Evolutionary conservation across 2,888 invertebrate species (phyloP).

Genomic region (Tinea semifulvella): DNA sequence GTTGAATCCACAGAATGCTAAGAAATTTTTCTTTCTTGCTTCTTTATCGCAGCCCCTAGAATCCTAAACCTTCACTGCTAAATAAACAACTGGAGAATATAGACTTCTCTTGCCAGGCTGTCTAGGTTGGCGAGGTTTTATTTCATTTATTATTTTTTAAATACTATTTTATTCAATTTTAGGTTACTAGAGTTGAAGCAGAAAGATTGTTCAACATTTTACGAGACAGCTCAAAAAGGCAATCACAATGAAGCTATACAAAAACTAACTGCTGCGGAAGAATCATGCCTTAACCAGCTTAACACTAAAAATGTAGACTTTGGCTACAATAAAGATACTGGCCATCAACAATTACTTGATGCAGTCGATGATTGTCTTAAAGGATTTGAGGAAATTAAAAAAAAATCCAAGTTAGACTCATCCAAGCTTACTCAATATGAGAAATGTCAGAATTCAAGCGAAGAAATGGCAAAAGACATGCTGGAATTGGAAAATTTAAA

Average conservation of each 20-base stretch:
- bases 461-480: slow-evolving; percentile 33
- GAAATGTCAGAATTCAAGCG: slow-evolving; percentile 27
- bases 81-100: no score
- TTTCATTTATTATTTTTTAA: no score
- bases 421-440: slow-evolving; percentile 40
- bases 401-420: slow-evolving; percentile 39
- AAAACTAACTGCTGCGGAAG: slow-evolving; percentile 31
- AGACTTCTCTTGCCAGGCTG: no score
- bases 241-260: slow-evolving; percentile 29
- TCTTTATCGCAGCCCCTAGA: no score
- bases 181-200: slow-evolving; percentile 44
- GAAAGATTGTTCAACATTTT: slow-evolving; percentile 33
- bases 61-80: no score
- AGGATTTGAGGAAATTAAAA: slow-evolving; percentile 46
- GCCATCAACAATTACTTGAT: slow-evolving; percentile 45
- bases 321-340: slow-evolving; percentile 40
- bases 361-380: slow-evolving; percentile 49
- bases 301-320: slow-evolving; percentile 46
- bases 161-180: slow-evolving; percentile 24
- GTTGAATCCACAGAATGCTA: no score
- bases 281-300: slow-evolving; percentile 37
- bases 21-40: no score
- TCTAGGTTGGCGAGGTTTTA: no score
- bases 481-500: slow-evolving; percentile 39
- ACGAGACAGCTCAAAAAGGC: slow-evolving; percentile 32